These are phyloP conservation scores for Priocnemis perturbator DNA, from an alignment of 2,888 invertebrate species.

Conservation along the genomic window DNA sequence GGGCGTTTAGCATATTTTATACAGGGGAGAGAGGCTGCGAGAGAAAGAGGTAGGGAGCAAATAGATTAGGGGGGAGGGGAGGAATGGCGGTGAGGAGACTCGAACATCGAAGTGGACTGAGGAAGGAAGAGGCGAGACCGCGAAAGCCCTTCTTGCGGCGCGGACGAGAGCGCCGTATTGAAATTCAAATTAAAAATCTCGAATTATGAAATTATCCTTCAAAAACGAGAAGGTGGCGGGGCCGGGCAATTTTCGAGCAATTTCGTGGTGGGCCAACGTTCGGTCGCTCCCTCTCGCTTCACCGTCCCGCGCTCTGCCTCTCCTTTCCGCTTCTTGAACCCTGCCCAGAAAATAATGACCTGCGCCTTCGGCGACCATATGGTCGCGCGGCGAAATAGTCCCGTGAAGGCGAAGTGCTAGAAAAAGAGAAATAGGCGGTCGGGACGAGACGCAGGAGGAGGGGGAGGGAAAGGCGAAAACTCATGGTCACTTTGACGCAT, in stretches of 20 bases:
- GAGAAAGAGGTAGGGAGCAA: slow-evolving; percentile 32
- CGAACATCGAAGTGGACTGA: slow-evolving; percentile 20
- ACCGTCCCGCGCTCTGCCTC: slow-evolving; percentile 26
- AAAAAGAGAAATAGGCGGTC: slow-evolving; percentile 1
- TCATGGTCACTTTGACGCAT: slow-evolving; percentile 48
- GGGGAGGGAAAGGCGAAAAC: slow-evolving; percentile 44
- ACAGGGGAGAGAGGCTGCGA: slow-evolving; percentile 44
- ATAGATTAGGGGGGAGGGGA: slow-evolving; percentile 35
- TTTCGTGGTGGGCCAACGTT: slow-evolving; percentile 58
- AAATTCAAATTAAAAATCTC: slow-evolving; percentile 73
- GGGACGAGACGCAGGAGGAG: slow-evolving; percentile 4
- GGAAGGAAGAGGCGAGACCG: slow-evolving; percentile 13
- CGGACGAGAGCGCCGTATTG: slow-evolving; percentile 44
- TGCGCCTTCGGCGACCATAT: slow-evolving; percentile 72
- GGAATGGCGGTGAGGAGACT: slow-evolving; percentile 11
- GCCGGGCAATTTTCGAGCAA: slow-evolving; percentile 70
- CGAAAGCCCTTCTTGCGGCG: slow-evolving; percentile 18
- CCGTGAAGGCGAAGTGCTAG: slow-evolving; percentile 10
- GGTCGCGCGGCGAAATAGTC: slow-evolving; percentile 57
- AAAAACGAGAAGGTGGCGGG: slow-evolving; percentile 46
- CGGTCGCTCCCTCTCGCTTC: slow-evolving; percentile 39
- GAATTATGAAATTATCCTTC: slow-evolving; percentile 69
- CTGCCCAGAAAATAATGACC: slow-evolving; percentile 69
- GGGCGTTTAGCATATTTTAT: slow-evolving; percentile 73
- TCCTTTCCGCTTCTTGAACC: slow-evolving; percentile 14